Percentiles rank a stretch among this genome's conserved stretches.
phyloP scores from a whole-genome alignment of 2,113 vertebrate genomes.

The Alethe castanea region DNA sequence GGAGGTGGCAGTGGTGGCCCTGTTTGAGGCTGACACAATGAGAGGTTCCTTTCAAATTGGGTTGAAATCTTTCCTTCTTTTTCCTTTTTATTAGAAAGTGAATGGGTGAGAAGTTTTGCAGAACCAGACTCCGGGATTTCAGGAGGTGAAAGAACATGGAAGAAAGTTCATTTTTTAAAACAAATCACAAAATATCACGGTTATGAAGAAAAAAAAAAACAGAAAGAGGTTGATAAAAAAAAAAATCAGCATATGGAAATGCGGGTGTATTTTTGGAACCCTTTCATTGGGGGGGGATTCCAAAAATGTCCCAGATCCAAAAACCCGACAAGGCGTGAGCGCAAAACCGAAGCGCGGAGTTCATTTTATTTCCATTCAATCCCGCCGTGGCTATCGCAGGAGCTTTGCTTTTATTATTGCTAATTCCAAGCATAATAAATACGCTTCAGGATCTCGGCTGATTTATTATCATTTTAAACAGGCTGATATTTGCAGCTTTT shows the following conservation, averaged over 20 bases:
- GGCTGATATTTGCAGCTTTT: constrained; percentile 65
- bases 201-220: not conserved
- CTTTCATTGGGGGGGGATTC: not conserved
- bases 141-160: not conserved
- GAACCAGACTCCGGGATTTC: not conserved
- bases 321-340: constrained; percentile 47
- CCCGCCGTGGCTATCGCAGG: constrained; percentile 31
- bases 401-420: constrained; percentile 71
- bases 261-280: constrained; percentile 16
- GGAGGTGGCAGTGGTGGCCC: not conserved
- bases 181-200: not conserved
- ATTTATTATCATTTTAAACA: constrained; percentile 78
- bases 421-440: constrained; percentile 80
- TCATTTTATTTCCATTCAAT: constrained; percentile 67
- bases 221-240: not conserved
- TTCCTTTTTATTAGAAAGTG: not conserved
- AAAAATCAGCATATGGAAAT: constrained; percentile 24
- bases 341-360: constrained; percentile 43
- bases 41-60: fast-evolving
- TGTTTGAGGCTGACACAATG: not conserved
- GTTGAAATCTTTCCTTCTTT: not conserved
- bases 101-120: not conserved
- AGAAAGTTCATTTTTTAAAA: not conserved
- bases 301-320: constrained; percentile 17
- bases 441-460: constrained; percentile 45